Conservation (phyloP, 1,140 invertebrate genomes). For the Drosophila sproati region DNA sequence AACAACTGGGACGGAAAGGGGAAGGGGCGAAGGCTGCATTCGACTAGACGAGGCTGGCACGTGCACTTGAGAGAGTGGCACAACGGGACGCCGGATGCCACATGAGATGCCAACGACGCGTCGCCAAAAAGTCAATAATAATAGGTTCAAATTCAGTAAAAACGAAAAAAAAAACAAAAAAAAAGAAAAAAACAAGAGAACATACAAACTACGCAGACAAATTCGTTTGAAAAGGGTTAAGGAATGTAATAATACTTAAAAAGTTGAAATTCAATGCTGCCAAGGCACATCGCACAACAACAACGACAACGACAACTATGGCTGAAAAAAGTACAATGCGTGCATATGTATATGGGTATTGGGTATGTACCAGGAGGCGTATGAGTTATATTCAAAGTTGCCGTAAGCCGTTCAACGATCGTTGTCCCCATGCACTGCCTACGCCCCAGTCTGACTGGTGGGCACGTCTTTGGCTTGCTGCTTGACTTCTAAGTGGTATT, state of each 20-base stretch:
- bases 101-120: conserved; percentile 45
- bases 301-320: conserved; percentile 13
- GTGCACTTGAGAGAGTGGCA: conserved; percentile 68
- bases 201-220: conserved; percentile 67
- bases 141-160: conserved; percentile 58
- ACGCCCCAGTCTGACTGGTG: conserved; percentile 25
- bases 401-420: conserved; percentile 59
- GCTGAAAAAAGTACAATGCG: conserved; percentile 13
- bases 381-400: conserved; percentile 77
- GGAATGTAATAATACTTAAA: conserved; percentile 83
- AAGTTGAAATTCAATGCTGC: conserved; percentile 76
- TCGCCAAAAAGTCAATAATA: conserved; percentile 78
- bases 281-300: conserved; percentile 35
- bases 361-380: conserved; percentile 59
- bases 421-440: conserved; percentile 35
- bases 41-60: conserved; percentile 57
- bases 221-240: conserved; percentile 82
- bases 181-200: conserved; percentile 37
- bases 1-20: conserved; percentile 6
- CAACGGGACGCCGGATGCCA: conserved; percentile 3
- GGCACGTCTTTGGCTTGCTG: conserved; percentile 67
- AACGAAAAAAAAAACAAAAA: background rate
- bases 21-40: background rate
- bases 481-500: conserved; percentile 82
- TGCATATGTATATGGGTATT: conserved; percentile 14